These are phyloP conservation scores for Plagodis dolabraria DNA, from an alignment of 2,888 invertebrate genomes.

Conservation along the genomic window DNA sequence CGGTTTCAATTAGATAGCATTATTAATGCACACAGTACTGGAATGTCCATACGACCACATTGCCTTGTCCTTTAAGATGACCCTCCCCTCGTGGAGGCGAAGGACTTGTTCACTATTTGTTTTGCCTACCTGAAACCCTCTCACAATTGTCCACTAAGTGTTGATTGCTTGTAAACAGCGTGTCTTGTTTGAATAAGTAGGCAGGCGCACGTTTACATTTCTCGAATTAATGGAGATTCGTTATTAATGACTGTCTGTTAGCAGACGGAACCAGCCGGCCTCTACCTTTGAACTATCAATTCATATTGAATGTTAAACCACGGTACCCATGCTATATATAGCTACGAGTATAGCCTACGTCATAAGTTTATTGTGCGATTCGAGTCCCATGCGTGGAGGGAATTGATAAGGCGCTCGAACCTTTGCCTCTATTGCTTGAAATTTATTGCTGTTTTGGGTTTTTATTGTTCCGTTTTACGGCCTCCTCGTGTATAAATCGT, in stretches of 20 bases:
- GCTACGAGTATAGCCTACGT: slow-evolving; percentile 55
- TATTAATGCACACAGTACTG: slow-evolving; percentile 79
- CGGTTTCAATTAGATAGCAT: slow-evolving; percentile 78
- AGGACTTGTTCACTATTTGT: slow-evolving; percentile 77
- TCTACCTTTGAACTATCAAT: slow-evolving; percentile 18
- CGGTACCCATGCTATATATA: slow-evolving; percentile 17
- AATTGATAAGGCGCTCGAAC: slow-evolving; percentile 85
- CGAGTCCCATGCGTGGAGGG: slow-evolving; percentile 76
- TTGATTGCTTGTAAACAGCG: slow-evolving; percentile 81
- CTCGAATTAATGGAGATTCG: slow-evolving; percentile 21
- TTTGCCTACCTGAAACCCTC: slow-evolving; percentile 78
- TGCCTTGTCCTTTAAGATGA: slow-evolving; percentile 76
- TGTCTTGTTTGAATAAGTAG: slow-evolving; percentile 61
- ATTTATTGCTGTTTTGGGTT: slow-evolving; percentile 86
- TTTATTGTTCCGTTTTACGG: slow-evolving; percentile 86
- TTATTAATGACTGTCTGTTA: slow-evolving; percentile 22
- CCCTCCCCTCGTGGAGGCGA: slow-evolving; percentile 65
- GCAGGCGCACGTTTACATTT: slow-evolving; percentile 23
- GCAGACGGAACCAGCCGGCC: slow-evolving; percentile 5
- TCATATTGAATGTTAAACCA: slow-evolving; percentile 12
- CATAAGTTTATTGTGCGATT: slow-evolving; percentile 81
- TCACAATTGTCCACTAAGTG: slow-evolving; percentile 79
- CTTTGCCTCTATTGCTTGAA: slow-evolving; percentile 84
- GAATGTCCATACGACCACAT: slow-evolving; percentile 66
- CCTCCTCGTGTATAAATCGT: slow-evolving; percentile 83